phyloP scores from a whole-genome alignment of 2,888 invertebrate species.

The Alentia gelatinosa region DNA sequence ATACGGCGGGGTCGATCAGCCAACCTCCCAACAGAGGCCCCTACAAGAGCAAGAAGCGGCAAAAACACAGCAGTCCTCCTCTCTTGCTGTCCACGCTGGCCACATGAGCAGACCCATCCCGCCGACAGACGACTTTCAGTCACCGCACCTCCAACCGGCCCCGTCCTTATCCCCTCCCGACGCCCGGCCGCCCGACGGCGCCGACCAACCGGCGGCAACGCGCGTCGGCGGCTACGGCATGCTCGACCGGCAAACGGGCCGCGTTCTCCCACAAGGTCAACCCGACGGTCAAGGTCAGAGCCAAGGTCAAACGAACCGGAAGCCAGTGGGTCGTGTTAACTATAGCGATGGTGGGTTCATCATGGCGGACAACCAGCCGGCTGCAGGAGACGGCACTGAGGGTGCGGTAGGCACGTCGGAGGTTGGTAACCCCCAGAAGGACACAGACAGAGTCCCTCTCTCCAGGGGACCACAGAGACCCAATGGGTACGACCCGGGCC shows the following conservation, averaged over 20 bases:
- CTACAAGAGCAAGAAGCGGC: neutral
- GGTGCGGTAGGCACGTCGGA: no score
- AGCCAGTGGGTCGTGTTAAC: neutral
- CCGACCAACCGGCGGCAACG: neutral
- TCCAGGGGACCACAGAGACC: neutral
- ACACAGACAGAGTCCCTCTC: no score
- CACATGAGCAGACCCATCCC: conserved; percentile 35
- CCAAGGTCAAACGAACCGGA: neutral
- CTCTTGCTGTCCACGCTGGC: neutral
- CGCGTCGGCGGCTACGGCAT: neutral
- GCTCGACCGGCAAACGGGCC: neutral
- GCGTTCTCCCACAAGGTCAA: neutral
- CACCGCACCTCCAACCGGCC: neutral
- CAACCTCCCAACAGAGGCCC: neutral
- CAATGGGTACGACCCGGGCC: neutral
- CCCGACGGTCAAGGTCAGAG: neutral
- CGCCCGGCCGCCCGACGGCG: neutral
- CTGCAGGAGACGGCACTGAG: neutral
- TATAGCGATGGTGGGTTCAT: conserved; percentile 25
- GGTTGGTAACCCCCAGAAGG: no score
- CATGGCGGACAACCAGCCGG: neutral
- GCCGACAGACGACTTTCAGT: neutral
- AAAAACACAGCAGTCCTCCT: neutral
- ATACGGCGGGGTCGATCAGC: neutral
- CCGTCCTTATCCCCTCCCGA: neutral